Conservation (phyloP, 2,113 vertebrate genomes). For the Ibidorhyncha struthersii region DNA sequence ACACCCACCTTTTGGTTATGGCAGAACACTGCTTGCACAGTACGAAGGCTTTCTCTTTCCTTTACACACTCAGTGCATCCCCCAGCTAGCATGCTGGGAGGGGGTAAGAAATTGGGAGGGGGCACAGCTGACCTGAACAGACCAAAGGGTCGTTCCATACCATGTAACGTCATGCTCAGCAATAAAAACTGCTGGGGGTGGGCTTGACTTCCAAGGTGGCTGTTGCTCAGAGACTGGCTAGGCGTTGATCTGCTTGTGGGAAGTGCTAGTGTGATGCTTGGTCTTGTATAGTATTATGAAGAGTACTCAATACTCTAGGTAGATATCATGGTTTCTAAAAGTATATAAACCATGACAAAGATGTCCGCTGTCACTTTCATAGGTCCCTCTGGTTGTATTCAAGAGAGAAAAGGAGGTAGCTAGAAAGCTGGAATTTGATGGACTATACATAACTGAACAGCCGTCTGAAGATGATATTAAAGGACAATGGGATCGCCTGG, state of each 20-base stretch:
- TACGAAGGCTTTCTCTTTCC: background rate
- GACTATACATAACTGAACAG: conserved; percentile 96
- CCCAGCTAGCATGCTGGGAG: fast-evolving
- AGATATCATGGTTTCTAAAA: background rate
- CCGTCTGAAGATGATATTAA: conserved; percentile 98
- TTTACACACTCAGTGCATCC: background rate
- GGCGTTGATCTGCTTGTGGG: background rate
- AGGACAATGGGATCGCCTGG: conserved; percentile 96
- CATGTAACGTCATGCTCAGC: background rate
- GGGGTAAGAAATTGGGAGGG: background rate
- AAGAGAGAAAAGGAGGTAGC: conserved; percentile 98
- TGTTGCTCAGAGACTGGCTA: background rate
- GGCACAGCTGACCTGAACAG: background rate
- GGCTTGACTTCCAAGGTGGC: background rate
- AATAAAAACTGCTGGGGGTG: fast-evolving
- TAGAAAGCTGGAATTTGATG: conserved; percentile 96
- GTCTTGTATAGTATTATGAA: background rate
- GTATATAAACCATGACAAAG: background rate
- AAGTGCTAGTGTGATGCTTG: background rate
- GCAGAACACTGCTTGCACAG: background rate
- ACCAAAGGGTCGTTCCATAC: background rate
- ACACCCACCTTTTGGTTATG: background rate
- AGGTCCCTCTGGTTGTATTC: conserved; percentile 97
- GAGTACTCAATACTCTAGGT: background rate
- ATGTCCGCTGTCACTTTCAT: background rate